Conservation (phyloP, 2,113 vertebrate genomes). For the Cyanoliseus patagonus region DNA sequence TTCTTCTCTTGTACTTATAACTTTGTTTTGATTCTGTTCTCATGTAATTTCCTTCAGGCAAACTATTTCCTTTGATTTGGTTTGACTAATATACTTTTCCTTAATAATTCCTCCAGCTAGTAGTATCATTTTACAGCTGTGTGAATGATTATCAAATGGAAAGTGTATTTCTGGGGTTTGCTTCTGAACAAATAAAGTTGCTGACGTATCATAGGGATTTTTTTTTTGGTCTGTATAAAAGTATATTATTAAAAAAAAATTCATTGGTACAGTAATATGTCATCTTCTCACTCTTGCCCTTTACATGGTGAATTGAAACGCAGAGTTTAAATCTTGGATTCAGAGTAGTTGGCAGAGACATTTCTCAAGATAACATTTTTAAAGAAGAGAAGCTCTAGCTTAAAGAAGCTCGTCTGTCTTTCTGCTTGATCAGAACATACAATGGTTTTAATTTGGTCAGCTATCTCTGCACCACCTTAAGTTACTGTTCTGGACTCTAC, state of each 20-base stretch:
- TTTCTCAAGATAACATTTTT: neutral
- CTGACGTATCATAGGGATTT: accelerated
- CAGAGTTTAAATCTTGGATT: neutral
- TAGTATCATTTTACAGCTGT: conserved; percentile 47
- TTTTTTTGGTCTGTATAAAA: neutral
- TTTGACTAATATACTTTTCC: neutral
- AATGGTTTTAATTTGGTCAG: neutral
- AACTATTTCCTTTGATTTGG: conserved; percentile 39
- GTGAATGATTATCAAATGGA: neutral
- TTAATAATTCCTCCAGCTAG: neutral
- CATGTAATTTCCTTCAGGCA: conserved; percentile 56
- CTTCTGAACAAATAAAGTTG: neutral
- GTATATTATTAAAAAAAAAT: neutral
- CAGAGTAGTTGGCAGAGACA: neutral
- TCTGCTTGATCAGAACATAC: neutral
- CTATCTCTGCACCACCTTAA: neutral
- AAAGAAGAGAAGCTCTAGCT: neutral
- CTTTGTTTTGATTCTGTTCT: conserved; percentile 61
- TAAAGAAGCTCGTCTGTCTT: neutral
- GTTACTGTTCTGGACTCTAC: neutral
- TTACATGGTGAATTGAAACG: neutral
- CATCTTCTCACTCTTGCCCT: neutral
- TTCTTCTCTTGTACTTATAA: conserved; percentile 22
- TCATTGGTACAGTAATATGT: neutral
- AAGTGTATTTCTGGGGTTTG: neutral